Conservation (phyloP, 2,113 vertebrate genomes). For the Proterorhinus semilunaris region DNA sequence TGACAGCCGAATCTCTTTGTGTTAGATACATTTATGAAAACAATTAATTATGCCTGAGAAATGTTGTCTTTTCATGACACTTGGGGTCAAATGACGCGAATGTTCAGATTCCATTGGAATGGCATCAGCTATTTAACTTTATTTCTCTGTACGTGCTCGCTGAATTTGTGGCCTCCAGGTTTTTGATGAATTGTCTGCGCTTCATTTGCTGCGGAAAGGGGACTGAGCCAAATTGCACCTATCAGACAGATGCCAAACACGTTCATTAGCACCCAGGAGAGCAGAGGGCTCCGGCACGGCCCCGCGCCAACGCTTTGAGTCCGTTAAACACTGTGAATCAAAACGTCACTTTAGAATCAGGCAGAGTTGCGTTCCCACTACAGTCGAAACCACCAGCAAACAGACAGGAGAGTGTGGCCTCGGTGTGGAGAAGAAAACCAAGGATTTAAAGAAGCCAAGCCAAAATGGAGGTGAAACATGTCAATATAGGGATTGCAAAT, state of each 20-base stretch:
- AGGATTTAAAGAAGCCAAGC: too few relatives aligned
- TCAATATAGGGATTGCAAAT: too few relatives aligned
- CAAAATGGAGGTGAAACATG: too few relatives aligned
- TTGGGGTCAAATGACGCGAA: background rate
- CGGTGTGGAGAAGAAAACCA: too few relatives aligned
- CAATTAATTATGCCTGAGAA: too few relatives aligned
- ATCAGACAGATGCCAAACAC: slow-evolving; percentile 27
- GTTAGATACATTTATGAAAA: background rate
- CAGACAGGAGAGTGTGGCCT: background rate
- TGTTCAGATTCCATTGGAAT: background rate
- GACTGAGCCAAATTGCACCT: slow-evolving; percentile 20
- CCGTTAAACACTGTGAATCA: background rate
- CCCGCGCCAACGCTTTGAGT: slow-evolving; percentile 14
- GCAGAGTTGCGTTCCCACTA: background rate
- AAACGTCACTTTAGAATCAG: slow-evolving; percentile 6
- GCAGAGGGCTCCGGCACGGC: slow-evolving; percentile 6
- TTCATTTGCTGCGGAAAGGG: background rate
- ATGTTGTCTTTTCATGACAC: too few relatives aligned
- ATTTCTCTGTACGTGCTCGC: background rate
- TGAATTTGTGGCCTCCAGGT: background rate
- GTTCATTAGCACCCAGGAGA: slow-evolving; percentile 23
- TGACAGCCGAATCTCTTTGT: slow-evolving; percentile 1
- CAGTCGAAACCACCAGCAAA: background rate
- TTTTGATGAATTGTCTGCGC: background rate
- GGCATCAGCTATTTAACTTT: slow-evolving; percentile 8